phyloP scores from a whole-genome alignment of 2,888 invertebrate genomes.

The Balanococcus diminutus region DNA sequence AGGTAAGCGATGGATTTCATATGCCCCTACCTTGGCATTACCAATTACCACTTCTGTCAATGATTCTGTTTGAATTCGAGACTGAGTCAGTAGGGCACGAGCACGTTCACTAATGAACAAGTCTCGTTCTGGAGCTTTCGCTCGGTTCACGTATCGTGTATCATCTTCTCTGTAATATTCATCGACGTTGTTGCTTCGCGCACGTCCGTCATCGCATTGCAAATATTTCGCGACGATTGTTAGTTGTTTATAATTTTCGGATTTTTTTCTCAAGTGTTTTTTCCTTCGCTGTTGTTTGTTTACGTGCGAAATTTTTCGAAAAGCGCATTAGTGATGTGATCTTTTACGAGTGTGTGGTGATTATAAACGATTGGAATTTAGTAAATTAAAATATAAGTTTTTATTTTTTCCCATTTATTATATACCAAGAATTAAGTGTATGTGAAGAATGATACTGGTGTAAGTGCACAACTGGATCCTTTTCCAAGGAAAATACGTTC shows the following conservation, averaged over 20 bases:
- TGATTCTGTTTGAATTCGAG: constrained; percentile 52
- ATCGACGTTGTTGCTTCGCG: constrained; percentile 1
- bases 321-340: constrained; percentile 17
- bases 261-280: not conserved
- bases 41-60: constrained; percentile 55
- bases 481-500: not conserved
- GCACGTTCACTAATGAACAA: constrained; percentile 54
- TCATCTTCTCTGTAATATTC: constrained; percentile 10
- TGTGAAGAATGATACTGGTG: constrained; percentile 8
- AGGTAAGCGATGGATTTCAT: constrained; percentile 23
- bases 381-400: not conserved
- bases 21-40: constrained; percentile 50
- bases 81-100: constrained; percentile 55
- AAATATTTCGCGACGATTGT: not conserved
- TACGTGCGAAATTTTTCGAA: not conserved
- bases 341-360: not conserved
- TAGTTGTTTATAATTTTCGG: not conserved
- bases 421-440: not conserved
- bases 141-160: constrained; percentile 29
- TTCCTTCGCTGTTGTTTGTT: not conserved
- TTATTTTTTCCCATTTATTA: not conserved
- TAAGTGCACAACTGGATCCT: not conserved
- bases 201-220: not conserved
- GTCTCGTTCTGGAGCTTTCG: constrained; percentile 51
- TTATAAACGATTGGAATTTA: not conserved